Evolutionary conservation across 2,888 invertebrate species (phyloP).

Genomic region (Synanthedon andrenaeformis): DNA sequence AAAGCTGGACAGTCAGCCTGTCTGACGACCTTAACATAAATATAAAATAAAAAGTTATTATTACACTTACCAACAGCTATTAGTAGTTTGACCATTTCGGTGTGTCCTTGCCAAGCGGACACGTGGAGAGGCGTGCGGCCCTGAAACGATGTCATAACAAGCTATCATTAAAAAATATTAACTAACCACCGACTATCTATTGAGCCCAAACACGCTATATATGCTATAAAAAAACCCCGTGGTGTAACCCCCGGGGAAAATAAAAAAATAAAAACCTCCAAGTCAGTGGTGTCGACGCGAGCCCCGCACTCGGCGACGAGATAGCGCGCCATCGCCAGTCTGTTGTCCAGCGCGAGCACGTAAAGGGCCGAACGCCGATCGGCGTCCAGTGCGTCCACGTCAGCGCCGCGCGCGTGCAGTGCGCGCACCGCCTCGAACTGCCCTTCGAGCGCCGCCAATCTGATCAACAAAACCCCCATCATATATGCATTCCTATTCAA

Average conservation of each 20-base stretch:
- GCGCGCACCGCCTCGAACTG: conserved; percentile 83
- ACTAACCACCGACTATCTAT: no score
- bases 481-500: background rate
- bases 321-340: conserved; percentile 85
- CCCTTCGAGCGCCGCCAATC: conserved; percentile 85
- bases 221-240: no score
- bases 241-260: conserved; percentile 1
- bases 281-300: conserved; percentile 87
- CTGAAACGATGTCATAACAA: conserved; percentile 36
- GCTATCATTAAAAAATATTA: no score
- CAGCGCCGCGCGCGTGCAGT: conserved; percentile 80
- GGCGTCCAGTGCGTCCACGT: conserved; percentile 89
- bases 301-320: conserved; percentile 81
- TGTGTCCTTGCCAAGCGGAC: conserved; percentile 94
- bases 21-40: no score
- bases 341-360: conserved; percentile 89
- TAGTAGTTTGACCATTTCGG: conserved; percentile 89
- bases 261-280: conserved; percentile 69
- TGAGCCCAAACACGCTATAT: no score
- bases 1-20: no score
- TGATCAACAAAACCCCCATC: conserved; percentile 21
- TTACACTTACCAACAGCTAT: conserved; percentile 73
- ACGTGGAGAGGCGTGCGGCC: conserved; percentile 92
- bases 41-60: background rate
- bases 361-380: conserved; percentile 94